phyloP scores from a whole-genome alignment of 2,113 vertebrate genomes.

The Lepus timidus region DNA sequence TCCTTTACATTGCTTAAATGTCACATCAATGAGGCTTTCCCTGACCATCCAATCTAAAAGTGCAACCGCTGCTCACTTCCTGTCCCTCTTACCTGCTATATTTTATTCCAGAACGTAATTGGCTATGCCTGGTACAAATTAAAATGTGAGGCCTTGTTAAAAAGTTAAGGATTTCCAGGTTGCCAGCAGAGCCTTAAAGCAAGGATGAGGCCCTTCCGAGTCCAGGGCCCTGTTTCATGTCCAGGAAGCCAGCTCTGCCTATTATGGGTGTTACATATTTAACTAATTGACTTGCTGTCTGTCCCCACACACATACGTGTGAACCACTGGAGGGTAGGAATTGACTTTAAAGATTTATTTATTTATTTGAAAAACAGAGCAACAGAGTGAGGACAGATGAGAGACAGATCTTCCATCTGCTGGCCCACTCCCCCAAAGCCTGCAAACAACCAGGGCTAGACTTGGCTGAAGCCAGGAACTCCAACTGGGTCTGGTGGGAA shows the following conservation, averaged over 20 bases:
- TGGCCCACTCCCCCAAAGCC: no score
- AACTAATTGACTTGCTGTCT: neutral
- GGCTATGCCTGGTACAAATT: neutral
- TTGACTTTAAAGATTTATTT: no score
- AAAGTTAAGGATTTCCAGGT: neutral
- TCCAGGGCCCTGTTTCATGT: neutral
- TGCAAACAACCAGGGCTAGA: no score
- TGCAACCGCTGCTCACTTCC: neutral
- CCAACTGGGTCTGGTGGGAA: no score
- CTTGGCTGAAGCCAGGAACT: no score
- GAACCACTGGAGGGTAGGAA: neutral
- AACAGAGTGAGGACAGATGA: no score
- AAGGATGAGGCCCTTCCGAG: neutral
- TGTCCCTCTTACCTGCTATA: neutral
- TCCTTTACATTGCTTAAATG: neutral
- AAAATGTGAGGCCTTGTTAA: neutral
- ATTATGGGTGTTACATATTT: neutral
- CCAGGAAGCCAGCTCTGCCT: neutral
- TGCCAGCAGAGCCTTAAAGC: neutral
- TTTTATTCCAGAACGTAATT: neutral
- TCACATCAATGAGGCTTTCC: neutral
- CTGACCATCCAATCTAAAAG: neutral
- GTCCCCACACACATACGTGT: neutral
- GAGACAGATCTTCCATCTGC: no score
- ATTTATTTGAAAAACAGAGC: no score